phyloP scores from a whole-genome alignment of 2,888 invertebrate genomes.

The Diaphora mendica region DNA sequence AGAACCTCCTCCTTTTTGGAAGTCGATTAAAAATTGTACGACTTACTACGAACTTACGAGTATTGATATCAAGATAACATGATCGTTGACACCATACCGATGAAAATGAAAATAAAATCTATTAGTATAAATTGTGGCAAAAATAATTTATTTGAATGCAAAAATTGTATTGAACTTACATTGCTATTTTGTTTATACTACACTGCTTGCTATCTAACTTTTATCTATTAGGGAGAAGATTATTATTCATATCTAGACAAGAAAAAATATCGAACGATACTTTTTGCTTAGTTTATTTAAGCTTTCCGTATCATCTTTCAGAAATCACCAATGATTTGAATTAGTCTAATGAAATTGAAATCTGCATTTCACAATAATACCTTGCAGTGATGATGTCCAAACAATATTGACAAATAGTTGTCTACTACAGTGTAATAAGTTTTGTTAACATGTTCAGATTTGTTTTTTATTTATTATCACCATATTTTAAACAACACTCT shows the following conservation, averaged over 20 bases:
- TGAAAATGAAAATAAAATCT: conserved; percentile 75
- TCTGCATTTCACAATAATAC: background rate
- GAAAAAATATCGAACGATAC: background rate
- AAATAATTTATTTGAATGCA: conserved; percentile 25
- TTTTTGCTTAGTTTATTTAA: background rate
- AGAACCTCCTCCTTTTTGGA: too few relatives aligned
- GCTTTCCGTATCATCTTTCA: background rate
- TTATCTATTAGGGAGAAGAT: too few relatives aligned
- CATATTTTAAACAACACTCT: conserved; percentile 14
- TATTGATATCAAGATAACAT: conserved; percentile 74
- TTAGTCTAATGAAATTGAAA: background rate
- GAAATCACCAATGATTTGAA: background rate
- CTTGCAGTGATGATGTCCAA: background rate
- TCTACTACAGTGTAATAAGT: background rate
- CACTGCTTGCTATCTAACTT: background rate
- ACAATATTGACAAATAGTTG: background rate
- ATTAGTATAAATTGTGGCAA: conserved; percentile 60
- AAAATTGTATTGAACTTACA: conserved; percentile 14
- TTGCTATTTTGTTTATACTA: background rate
- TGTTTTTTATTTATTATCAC: conserved; percentile 2
- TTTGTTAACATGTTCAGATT: background rate
- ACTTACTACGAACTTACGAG: conserved; percentile 61
- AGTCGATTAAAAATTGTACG: too few relatives aligned
- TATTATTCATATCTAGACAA: too few relatives aligned
- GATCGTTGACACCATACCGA: conserved; percentile 73